phyloP scores from a whole-genome alignment of 2,113 vertebrate species.

The Corvus moneduloides region DNA sequence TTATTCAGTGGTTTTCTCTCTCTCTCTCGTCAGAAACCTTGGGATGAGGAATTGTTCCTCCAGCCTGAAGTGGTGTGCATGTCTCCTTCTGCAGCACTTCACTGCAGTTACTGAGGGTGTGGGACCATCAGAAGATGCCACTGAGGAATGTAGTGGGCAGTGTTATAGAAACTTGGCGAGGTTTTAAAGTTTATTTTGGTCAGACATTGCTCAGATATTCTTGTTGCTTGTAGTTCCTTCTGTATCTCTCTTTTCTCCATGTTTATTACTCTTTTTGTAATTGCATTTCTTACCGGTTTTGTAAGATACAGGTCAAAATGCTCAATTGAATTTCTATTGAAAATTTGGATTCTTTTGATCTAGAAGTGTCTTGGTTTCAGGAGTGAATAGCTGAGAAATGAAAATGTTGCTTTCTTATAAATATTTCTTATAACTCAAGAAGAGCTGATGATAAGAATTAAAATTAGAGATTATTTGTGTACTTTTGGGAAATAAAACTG shows the following conservation, averaged over 20 bases:
- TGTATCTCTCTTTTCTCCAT: neutral
- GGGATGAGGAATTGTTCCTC: neutral
- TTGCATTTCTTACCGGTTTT: neutral
- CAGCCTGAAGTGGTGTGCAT: no score
- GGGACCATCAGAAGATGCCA: no score
- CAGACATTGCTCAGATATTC: neutral
- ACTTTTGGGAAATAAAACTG: neutral
- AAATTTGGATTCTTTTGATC: neutral
- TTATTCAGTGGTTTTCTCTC: neutral
- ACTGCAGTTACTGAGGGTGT: neutral
- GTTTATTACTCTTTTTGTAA: neutral
- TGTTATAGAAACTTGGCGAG: neutral
- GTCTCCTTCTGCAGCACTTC: accelerated
- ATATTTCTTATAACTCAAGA: neutral
- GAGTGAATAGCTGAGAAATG: neutral
- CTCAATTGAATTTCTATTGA: neutral
- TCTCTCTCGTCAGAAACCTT: neutral
- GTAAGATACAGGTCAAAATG: neutral
- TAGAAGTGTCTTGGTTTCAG: neutral
- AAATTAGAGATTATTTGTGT: neutral
- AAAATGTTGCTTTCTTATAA: neutral
- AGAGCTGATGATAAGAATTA: neutral
- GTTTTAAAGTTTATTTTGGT: neutral
- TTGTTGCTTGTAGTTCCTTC: neutral
- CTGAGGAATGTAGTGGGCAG: neutral